Evolutionary conservation across 2,113 vertebrate species (phyloP).

Genomic region (Orycteropus afer): DNA sequence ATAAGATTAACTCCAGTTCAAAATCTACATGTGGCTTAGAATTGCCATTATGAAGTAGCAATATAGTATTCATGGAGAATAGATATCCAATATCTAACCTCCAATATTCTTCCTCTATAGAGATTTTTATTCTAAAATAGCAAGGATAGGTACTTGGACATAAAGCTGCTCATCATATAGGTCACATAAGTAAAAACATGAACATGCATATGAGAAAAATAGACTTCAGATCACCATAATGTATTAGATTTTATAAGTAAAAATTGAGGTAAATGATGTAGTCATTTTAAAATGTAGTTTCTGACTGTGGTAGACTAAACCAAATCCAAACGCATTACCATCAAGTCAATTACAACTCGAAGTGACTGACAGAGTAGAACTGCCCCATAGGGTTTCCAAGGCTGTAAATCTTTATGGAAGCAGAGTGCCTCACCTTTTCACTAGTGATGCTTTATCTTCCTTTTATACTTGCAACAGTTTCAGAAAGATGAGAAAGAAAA

Average conservation of each 20-base stretch:
- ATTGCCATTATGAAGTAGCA: not conserved
- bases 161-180: not conserved
- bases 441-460: not conserved
- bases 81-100: not conserved
- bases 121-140: slow-evolving; percentile 36
- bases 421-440: no score
- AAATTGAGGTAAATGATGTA: not conserved
- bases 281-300: not conserved
- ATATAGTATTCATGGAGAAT: not conserved
- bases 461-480: not conserved
- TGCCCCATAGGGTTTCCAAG: no score
- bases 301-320: not conserved
- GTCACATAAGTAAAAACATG: not conserved
- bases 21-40: not conserved
- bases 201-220: not conserved
- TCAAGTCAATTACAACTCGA: no score
- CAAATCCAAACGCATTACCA: no score
- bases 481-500: not conserved
- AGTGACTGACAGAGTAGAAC: no score
- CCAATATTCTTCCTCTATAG: not conserved
- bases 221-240: not conserved
- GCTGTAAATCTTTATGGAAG: no score
- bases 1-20: slow-evolving; percentile 41
- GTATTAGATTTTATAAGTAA: not conserved
- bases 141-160: not conserved